Percentiles rank a stretch among this genome's conserved stretches.
These are phyloP conservation scores for Drosophila quinaria DNA, from an alignment of 2,888 invertebrate species.

Conservation along the genomic window DNA sequence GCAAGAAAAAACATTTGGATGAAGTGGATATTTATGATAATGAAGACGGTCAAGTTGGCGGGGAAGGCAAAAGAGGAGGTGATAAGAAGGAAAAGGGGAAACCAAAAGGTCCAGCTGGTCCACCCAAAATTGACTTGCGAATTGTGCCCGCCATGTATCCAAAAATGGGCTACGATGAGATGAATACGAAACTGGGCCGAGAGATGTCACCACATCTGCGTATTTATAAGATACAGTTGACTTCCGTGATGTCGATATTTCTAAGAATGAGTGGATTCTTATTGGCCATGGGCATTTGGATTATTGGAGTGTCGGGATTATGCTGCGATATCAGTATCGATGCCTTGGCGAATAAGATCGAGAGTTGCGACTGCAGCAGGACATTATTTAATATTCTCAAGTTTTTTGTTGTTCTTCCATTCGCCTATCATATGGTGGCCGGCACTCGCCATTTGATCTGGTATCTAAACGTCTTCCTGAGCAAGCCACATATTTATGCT, in stretches of 20 bases:
- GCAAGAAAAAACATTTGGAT: background rate
- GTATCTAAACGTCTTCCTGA: constrained; percentile 58
- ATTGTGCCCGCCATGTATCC: constrained; percentile 29
- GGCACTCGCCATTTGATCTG: constrained; percentile 62
- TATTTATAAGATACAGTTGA: constrained; percentile 62
- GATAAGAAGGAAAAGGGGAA: background rate
- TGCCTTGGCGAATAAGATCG: constrained; percentile 31
- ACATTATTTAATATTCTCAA: constrained; percentile 28
- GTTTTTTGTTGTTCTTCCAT: constrained; percentile 47
- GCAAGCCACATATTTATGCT: constrained; percentile 53
- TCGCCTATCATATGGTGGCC: constrained; percentile 61
- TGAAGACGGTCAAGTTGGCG: background rate
- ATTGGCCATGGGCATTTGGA: constrained; percentile 50
- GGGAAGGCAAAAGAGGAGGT: background rate
- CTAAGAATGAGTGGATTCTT: constrained; percentile 52
- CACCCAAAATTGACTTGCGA: constrained; percentile 40
- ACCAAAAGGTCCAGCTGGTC: background rate
- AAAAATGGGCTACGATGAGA: constrained; percentile 45
- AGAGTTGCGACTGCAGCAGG: constrained; percentile 25
- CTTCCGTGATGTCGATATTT: constrained; percentile 60
- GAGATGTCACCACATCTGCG: constrained; percentile 53
- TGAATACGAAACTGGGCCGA: constrained; percentile 48
- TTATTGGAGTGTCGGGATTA: constrained; percentile 46
- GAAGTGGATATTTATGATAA: background rate
- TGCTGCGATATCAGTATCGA: constrained; percentile 34